Base-by-base conservation (phyloP, 2,888 invertebrate genomes). In the Dolichomitus sp. region DNA sequence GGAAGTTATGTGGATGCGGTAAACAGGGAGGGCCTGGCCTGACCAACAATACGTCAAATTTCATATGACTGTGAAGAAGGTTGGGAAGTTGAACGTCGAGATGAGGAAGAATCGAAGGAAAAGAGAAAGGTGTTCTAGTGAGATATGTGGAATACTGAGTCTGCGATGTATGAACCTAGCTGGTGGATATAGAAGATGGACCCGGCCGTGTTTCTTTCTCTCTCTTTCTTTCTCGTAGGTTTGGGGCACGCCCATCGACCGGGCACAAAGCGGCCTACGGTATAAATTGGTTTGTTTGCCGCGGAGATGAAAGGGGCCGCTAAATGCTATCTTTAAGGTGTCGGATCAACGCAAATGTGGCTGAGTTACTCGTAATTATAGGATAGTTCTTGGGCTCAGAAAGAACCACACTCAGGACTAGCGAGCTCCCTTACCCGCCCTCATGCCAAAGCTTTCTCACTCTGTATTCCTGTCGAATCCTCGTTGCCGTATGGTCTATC, bases 211-310 rank as follows among this genome's bases (percentile, higher is more conserved):
- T 50, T 23, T n/a, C 27, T 42, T 45, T 59, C 45, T 57, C 17
- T 57, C 54, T 42, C 9, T 70, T 17, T 50, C 50, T 59, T 48
- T 30, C 86, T 88, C 89, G 89, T 89, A 91, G 91, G 90, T 90
- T 86, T 89, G 90, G 91, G 91, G 90, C 90, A 86, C 87, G 95
- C 95, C 86, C 95, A 95, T 85, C 94, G 94, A 88, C 91, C 94
- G 86, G 94, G 94, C 91, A 91, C 95, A 87, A 95, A 95, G 90
- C 94, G 94, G 90, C 90, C 93, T 92, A 92, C 91, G 91, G 93
- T 93, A 93, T 93, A 93, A 93, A 93, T 93, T 93, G 93, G 93
- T 93, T 93, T 93, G 93, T 93, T 93, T 93, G 93, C 93, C 93
- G 93, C 93, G 92, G 93, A 93, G 93, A 93, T 93, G 93, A 93